Conservation (phyloP, 2,888 invertebrate genomes). For the Athripsodes cinereus region DNA sequence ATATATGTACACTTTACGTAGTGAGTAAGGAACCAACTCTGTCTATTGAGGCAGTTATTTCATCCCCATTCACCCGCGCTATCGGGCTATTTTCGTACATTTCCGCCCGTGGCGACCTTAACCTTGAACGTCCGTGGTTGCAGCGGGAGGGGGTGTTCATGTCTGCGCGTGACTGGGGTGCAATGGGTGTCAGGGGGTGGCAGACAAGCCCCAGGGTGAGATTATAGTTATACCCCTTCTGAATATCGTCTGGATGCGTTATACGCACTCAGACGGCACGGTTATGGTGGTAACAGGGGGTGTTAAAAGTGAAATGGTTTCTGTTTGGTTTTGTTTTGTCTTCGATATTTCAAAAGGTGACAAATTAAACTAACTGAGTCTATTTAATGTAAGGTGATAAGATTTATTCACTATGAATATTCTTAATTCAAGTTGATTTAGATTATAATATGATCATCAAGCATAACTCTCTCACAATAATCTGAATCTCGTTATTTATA, state of each 20-base stretch:
- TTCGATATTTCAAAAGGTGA: background rate
- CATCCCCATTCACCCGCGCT: background rate
- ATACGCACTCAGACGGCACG: conserved; percentile 4
- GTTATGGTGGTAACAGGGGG: background rate
- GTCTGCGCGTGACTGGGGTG: conserved; percentile 1
- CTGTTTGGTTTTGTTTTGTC: background rate
- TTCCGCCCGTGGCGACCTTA: conserved; percentile 27
- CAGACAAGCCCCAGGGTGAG: background rate
- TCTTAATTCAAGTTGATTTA: no score
- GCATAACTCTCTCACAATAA: no score
- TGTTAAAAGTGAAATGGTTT: background rate
- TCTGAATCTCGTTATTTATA: no score
- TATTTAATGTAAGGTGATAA: no score
- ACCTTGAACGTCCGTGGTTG: conserved; percentile 24
- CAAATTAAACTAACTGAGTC: background rate
- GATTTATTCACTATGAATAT: no score
- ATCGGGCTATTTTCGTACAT: conserved; percentile 19
- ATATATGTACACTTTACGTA: no score
- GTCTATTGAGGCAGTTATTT: background rate
- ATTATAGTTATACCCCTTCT: background rate
- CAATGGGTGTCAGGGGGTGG: background rate
- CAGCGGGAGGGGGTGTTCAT: background rate
- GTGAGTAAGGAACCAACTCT: no score
- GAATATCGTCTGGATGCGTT: background rate
- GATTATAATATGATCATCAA: no score